phyloP scores from a whole-genome alignment of 2,888 invertebrate genomes.

The Erebia palarica region DNA sequence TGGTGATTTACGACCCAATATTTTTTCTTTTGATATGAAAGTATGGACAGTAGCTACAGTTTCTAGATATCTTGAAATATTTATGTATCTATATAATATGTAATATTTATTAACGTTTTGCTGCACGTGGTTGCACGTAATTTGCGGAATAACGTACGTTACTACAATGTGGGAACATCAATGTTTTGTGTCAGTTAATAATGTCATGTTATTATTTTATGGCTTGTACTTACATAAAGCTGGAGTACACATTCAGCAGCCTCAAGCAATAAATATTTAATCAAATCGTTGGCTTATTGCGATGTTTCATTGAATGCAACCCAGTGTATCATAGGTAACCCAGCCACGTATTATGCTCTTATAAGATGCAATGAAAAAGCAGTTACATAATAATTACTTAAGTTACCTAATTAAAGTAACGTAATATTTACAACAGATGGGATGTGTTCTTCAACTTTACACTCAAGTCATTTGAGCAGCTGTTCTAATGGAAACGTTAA shows the following conservation, averaged over 20 bases:
- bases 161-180: slow-evolving; percentile 7
- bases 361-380: not conserved
- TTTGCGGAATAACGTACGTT: slow-evolving; percentile 4
- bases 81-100: no score
- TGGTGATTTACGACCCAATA: no score
- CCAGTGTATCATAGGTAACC: not conserved
- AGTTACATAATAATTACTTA: not conserved
- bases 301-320: not conserved
- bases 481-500: slow-evolving; percentile 15
- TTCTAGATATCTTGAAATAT: no score
- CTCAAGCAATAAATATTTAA: no score
- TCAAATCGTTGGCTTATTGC: no score
- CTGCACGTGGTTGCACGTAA: slow-evolving; percentile 2
- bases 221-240: slow-evolving; percentile 3
- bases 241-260: not conserved
- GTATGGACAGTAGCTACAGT: no score
- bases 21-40: no score
- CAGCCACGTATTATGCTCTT: not conserved
- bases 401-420: not conserved
- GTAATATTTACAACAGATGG: not conserved
- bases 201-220: slow-evolving; percentile 6
- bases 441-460: not conserved
- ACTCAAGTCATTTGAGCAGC: not conserved
- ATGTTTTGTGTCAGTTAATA: slow-evolving; percentile 7
- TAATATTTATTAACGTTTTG: not conserved